These are phyloP conservation scores for Sebastes dallii DNA, from an alignment of 2,797 vertebrate species.

Conservation along the genomic window DNA sequence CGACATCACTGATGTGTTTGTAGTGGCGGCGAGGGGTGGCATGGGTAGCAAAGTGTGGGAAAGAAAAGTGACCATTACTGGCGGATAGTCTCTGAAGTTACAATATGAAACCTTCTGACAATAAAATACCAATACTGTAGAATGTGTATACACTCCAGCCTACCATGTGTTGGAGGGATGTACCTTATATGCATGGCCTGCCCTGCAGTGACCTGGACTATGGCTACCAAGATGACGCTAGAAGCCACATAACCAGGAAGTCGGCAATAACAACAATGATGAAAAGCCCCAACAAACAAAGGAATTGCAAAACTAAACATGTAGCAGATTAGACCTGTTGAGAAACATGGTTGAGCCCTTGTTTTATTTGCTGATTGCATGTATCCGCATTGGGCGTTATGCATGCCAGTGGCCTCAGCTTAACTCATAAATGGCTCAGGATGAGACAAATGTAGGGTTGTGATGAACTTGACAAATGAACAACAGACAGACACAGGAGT, in stretches of 20 bases:
- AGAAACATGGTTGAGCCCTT: not conserved
- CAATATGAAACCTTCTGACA: not conserved
- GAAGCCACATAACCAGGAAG: not conserved
- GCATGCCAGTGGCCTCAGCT: not conserved
- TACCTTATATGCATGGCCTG: not conserved
- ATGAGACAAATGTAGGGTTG: not conserved
- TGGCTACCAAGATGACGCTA: not conserved
- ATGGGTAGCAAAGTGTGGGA: constrained; percentile 40
- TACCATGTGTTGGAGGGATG: not conserved
- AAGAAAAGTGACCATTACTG: not conserved
- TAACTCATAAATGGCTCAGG: not conserved
- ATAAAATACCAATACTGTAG: not conserved
- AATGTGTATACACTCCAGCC: not conserved
- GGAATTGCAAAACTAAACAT: constrained; percentile 4
- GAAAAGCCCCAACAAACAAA: constrained; percentile 7
- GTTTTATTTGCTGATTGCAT: constrained; percentile 10
- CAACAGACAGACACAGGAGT: not conserved
- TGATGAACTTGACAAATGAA: not conserved
- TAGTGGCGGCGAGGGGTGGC: not conserved
- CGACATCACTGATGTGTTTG: constrained; percentile 21
- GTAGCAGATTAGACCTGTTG: not conserved
- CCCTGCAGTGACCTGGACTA: not conserved
- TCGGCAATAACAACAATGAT: not conserved
- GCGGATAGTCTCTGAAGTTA: not conserved
- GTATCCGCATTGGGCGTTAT: not conserved